Evolutionary conservation across 2,797 vertebrate species (phyloP).

Genomic region (Helostoma temminkii): DNA sequence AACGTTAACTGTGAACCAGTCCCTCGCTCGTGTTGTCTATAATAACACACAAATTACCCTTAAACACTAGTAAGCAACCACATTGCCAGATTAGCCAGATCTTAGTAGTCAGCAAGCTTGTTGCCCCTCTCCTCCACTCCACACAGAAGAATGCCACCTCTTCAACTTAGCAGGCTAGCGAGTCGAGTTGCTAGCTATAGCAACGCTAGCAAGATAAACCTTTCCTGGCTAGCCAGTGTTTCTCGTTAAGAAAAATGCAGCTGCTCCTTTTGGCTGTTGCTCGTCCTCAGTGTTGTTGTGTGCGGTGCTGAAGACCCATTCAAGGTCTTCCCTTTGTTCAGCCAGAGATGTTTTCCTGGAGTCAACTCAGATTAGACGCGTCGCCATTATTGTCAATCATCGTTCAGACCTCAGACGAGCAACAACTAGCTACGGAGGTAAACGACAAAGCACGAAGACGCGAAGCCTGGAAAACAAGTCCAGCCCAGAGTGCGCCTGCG

Average conservation of each 20-base stretch:
- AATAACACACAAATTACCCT: conserved; percentile 21
- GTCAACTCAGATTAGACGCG: conserved; percentile 79
- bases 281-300: conserved; percentile 29
- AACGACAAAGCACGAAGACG: conserved; percentile 75
- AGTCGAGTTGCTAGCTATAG: conserved; percentile 69
- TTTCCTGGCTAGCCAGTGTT: conserved; percentile 49
- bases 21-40: conserved; percentile 19
- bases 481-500: conserved; percentile 41
- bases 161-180: conserved; percentile 80
- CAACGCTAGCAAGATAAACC: conserved; percentile 68
- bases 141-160: conserved; percentile 76
- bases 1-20: conserved; percentile 19
- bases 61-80: conserved; percentile 39
- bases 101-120: conserved; percentile 39
- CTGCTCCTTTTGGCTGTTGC: conserved; percentile 22
- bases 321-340: conserved; percentile 49
- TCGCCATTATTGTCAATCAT: conserved; percentile 89
- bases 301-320: conserved; percentile 12
- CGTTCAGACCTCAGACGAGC: conserved; percentile 68
- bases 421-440: conserved; percentile 74
- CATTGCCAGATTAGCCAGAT: conserved; percentile 41
- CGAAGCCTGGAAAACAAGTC: conserved; percentile 43
- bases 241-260: conserved; percentile 37
- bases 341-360: conserved; percentile 69
- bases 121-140: conserved; percentile 53